Evolutionary conservation across 2,113 vertebrate genomes (phyloP).

Genomic region (Colaptes auratus): DNA sequence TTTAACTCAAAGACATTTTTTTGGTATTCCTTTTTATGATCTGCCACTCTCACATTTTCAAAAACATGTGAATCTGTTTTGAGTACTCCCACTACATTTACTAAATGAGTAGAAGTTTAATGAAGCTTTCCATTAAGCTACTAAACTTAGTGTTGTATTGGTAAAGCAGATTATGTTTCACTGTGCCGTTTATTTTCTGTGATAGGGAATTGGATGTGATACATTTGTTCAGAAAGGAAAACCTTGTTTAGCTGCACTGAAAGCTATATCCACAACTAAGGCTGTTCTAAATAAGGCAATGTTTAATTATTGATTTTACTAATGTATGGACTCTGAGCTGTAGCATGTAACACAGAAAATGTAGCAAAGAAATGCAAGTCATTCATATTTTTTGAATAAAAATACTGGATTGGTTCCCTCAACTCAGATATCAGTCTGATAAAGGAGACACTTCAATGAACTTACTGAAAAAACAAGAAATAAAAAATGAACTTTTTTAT

Average conservation of each 20-base stretch:
- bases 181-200: not conserved
- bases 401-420: not conserved
- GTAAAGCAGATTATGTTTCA: not conserved
- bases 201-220: not conserved
- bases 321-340: not conserved
- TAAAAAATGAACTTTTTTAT: not conserved
- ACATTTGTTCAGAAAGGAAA: not conserved
- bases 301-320: not conserved
- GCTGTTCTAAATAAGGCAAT: not conserved
- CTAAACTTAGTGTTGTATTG: not conserved
- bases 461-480: not conserved
- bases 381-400: not conserved
- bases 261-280: not conserved
- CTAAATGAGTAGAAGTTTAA: not conserved
- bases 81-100: not conserved
- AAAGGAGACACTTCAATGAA: not conserved
- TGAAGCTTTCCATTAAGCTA: not conserved
- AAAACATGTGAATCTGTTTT: not conserved
- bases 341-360: not conserved
- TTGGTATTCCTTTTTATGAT: not conserved
- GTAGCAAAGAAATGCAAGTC: not conserved
- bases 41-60: not conserved
- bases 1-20: not conserved
- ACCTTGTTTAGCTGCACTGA: not conserved
- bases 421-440: not conserved